Evolutionary conservation across 2,113 vertebrate species (phyloP), one percentile per base, ranked within the genome.

Genomic region (Eolophus roseicapilla): DNA sequence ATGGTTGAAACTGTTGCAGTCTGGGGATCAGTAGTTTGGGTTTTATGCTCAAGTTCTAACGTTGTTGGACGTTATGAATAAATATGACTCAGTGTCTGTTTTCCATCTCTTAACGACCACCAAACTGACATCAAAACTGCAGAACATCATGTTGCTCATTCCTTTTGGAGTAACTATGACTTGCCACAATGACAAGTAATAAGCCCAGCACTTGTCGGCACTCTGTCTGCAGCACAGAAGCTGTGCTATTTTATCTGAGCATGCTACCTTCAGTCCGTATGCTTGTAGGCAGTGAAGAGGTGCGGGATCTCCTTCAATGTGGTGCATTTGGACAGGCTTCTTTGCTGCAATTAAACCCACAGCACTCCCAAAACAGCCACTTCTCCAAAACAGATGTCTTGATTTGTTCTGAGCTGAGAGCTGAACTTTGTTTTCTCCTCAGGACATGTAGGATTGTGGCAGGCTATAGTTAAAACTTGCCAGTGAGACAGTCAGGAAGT

Each of bases 41-140:
- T 77, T 95, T 55, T 67, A 62, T 53, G 39, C 33, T 92, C 3
- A 17, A 49, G 80, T 50, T n/a, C 7, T 84, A 43, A 41, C 24
- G 13, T 49, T 79, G 17, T 12, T 35, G 43, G 39, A 29, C 31
- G 65, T 89, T 13, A 75, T 71, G 73, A 80, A 57, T 21, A 77
- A 47, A 43, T 18, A 15, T 75, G 69, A 65, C 33, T 82, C 29
- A 43, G 16, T 55, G 27, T 78, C 50, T 86, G 52, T 69, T 78
- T 94, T 82, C 76, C 28, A 14, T 63, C 9, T 2, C 91, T 96
- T 96, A 97, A 97, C 92, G 79, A 23, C 27, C 50, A 52, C 49
- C 43, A 79, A 52, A 29, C 86, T 86, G n/a, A 97, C 82, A 88
- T 96, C 95, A 90, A 96, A 95, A 25, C 49, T 92, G 63, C 83